Evolutionary conservation across 2,888 invertebrate genomes (phyloP), one percentile per base, ranked within the genome.

Genomic region (Calameuta pallipes): DNA sequence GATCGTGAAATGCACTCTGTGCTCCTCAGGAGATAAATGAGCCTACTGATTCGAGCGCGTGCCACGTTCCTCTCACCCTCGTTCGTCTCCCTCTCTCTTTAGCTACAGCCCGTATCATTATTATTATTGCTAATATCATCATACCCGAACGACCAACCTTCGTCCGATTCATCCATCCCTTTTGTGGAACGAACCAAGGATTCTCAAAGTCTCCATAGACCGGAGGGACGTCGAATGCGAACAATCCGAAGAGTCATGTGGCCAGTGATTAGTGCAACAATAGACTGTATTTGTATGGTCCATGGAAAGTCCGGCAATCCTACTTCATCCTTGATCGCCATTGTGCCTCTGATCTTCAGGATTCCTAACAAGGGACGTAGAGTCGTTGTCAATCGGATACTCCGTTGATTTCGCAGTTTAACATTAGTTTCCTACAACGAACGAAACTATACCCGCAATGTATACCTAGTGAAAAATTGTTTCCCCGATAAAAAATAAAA

Each of bases 201-300:
- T 56, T 56, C 41, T 56, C 41, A 23, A 56, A 1, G 41, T 56
- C 15, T 71, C 71, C 71, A 33, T 33, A 33, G 71, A 71, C 15
- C 33, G 71, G 71, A 13, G 15, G 31, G 31, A 33, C 71, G 71
- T 31, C 71, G 31, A n/a, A 70, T 30, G 11, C 70, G 70, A 33
- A 71, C 56, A 68, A 78, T 78, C 56, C 76, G 78, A 68, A 78
- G 73, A 78, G 78, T 78, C 78, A 78, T 78, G 76, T 78, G 71
- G 68, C 56, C 78, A 41, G 73, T 69, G 78, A 78, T 78, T 78
- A 78, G 78, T 35, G 76, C 78, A 78, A 78, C 78, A 78, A 78
- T 78, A 35, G 34, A 56, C 36, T 36, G 73, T 71, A 41, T 56
- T 75, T 71, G 78, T 76, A 75, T 56, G n/a, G 75, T 30, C 69